Evolutionary conservation across 2,113 vertebrate genomes (phyloP), one percentile per base, ranked within the genome.

Genomic region (Hystrix cristata): DNA sequence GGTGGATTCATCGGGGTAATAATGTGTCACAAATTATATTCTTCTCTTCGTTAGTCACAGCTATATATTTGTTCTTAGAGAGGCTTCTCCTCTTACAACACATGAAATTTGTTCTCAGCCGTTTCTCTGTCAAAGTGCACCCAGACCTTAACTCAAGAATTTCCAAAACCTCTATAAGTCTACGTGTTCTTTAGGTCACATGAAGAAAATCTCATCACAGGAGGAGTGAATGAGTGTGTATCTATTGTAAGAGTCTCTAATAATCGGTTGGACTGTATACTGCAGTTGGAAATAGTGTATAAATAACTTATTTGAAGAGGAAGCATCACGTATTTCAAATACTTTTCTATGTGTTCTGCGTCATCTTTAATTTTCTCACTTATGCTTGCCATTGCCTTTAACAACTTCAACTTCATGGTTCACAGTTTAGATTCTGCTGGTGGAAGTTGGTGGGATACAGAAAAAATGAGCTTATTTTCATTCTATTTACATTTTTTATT

Each of bases 401-500:
- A 93, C 16, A 53, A 62, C 21, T 96, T 85, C 53, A 88, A 23
- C 48, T 96, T 86, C 48, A 62, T 90, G 7, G 67, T 72, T 88
- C 16, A 27, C 67, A 83, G 72, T 85, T 34, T 62, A 90, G 43
- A 71, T 71, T 87, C 64, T 95, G 71, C 67, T 21, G 90, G 67
- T 64, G 13, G 12, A 92, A 38, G 43, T 51, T 78, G 12, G 13
- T 74, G 84, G 65, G 9, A 18, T 57, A 48, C 55, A 55, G 62
- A 15, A 85, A 79, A 72, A 46, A 86, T 92, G 78, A 87, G 11
- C 19, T 95, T 80, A 31, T 95, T 95, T 92, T 83, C 31, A 95
- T 83, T 94, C 83, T 60, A 51, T 7, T 89, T 31, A 95, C 23
- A 53, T 76, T 83, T 94, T 62, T 87, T 74, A 59, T 85, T 86